Percentiles rank a stretch among this genome's conserved stretches.
These are phyloP conservation scores for Trididemnum miniatum DNA, from an alignment of 23 tunicate genomes.

Conservation along the genomic window DNA sequence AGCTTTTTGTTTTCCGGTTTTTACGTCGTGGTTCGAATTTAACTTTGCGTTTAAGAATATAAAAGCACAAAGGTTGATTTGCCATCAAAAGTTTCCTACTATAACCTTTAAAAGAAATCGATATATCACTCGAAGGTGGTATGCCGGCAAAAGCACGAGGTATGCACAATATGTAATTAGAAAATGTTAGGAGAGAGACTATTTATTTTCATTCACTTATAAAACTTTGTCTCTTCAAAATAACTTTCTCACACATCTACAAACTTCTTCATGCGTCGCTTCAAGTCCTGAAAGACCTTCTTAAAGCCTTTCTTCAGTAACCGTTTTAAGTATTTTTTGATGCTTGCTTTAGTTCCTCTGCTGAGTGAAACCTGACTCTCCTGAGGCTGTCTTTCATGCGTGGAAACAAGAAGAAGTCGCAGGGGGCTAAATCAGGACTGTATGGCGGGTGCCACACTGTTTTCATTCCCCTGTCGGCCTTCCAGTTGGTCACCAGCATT, in stretches of 20 bases:
- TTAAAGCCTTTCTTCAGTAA: too few species aligned
- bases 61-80: too few species aligned
- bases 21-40: too few species aligned
- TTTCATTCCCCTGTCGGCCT: constrained; percentile 15
- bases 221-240: constrained; percentile 29
- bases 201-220: constrained; percentile 1
- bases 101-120: too few species aligned
- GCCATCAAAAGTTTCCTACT: too few species aligned
- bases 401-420: constrained; percentile 19
- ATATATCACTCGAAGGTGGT: too few species aligned
- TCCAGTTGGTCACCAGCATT: constrained; percentile 19
- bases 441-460: constrained; percentile 6
- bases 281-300: constrained; percentile 22
- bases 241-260: constrained; percentile 14
- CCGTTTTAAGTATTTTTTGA: constrained; percentile 6
- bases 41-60: too few species aligned
- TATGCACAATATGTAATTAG: constrained; percentile 21
- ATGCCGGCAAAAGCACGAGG: too few species aligned
- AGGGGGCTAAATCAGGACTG: constrained; percentile 30
- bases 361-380: constrained; percentile 17
- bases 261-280: constrained; percentile 25
- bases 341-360: constrained; percentile 21
- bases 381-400: constrained; percentile 29
- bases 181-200: constrained; percentile 18
- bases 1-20: too few species aligned